These are phyloP conservation scores for Oligia fasciuncula DNA, from an alignment of 2,888 invertebrate genomes.

Conservation along the genomic window DNA sequence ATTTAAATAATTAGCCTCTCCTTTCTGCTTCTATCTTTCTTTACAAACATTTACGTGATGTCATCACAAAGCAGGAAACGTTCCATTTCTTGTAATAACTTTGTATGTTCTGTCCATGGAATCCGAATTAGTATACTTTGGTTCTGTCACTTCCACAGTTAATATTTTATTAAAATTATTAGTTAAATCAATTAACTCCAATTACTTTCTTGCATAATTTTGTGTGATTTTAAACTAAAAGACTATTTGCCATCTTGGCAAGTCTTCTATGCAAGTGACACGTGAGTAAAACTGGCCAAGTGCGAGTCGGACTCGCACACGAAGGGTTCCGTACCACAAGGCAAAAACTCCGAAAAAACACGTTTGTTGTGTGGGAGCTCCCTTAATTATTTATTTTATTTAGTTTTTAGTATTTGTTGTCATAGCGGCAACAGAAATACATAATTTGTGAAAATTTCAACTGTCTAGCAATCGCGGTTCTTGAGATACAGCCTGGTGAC, in stretches of 20 bases:
- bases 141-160: neutral
- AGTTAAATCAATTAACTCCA: neutral
- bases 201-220: neutral
- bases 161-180: neutral
- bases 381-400: too few relatives aligned
- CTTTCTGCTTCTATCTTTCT: conserved; percentile 20
- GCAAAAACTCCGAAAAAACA: too few relatives aligned
- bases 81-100: conserved; percentile 13
- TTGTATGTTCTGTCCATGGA: too few relatives aligned
- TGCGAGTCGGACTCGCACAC: neutral
- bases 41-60: conserved; percentile 22
- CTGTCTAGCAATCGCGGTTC: too few relatives aligned
- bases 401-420: too few relatives aligned
- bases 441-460: too few relatives aligned
- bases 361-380: too few relatives aligned
- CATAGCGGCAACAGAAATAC: too few relatives aligned
- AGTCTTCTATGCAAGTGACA: neutral
- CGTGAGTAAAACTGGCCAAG: neutral
- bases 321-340: neutral
- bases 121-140: too few relatives aligned
- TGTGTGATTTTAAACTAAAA: neutral
- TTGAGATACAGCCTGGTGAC: too few relatives aligned
- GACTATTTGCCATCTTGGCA: too few relatives aligned
- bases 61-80: neutral
- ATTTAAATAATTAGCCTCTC: too few relatives aligned